Conservation (phyloP, 2,113 vertebrate genomes). For the Ophiodon elongatus region DNA sequence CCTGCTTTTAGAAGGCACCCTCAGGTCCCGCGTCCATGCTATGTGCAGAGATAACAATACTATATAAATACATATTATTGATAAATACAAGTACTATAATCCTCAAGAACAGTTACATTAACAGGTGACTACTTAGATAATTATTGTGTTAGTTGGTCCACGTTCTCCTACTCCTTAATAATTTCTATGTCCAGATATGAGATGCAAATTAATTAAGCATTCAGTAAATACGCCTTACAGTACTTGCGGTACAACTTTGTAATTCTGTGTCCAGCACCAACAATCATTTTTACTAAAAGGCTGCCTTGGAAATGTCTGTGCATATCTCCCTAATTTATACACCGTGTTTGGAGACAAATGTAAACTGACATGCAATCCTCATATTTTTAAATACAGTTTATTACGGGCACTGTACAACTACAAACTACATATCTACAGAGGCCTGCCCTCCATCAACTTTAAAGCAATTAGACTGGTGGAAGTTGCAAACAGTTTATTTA, state of each 20-base stretch:
- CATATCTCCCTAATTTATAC: background rate
- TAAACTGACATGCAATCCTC: conserved; percentile 6
- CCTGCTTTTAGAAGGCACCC: too few relatives aligned
- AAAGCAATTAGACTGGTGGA: conserved; percentile 39
- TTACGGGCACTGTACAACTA: background rate
- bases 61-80: too few relatives aligned
- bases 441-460: background rate
- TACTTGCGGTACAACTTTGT: background rate
- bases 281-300: background rate
- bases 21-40: too few relatives aligned
- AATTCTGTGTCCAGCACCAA: background rate
- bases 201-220: background rate
- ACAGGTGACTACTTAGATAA: background rate
- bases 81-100: too few relatives aligned
- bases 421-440: conserved; percentile 30
- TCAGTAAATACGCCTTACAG: background rate
- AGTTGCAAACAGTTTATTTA: conserved; percentile 45
- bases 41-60: too few relatives aligned
- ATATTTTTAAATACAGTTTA: conserved; percentile 21
- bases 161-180: background rate
- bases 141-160: background rate
- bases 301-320: background rate
- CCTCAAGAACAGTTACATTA: background rate
- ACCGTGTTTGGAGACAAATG: background rate
- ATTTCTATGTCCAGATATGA: background rate